These are phyloP conservation scores for Caenorhabditis zanzibari DNA, from an alignment of 2,888 invertebrate genomes.

Conservation along the genomic window DNA sequence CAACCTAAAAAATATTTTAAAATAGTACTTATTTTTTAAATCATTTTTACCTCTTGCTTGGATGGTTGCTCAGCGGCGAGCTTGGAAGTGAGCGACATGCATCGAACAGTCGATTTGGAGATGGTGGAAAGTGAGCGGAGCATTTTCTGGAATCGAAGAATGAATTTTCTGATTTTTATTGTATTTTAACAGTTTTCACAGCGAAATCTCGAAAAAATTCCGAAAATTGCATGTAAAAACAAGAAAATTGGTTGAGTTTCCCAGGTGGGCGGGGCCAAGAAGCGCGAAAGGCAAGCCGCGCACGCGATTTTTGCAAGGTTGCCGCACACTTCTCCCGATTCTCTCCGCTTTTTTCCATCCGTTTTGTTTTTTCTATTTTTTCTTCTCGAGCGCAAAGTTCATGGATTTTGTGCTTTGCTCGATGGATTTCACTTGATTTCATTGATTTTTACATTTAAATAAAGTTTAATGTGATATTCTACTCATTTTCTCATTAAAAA, in stretches of 20 bases:
- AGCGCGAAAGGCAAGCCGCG: constrained; percentile 40
- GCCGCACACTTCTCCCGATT: constrained; percentile 30
- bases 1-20: constrained; percentile 29
- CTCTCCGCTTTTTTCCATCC: not conserved
- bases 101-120: constrained; percentile 57
- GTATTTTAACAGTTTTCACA: no score
- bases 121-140: constrained; percentile 60
- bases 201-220: not conserved
- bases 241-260: not conserved
- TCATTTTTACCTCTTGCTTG: constrained; percentile 57
- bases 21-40: not conserved
- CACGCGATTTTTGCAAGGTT: constrained; percentile 43
- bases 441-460: not conserved
- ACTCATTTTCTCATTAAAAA: not conserved
- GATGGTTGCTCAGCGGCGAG: constrained; percentile 60
- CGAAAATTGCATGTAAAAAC: not conserved
- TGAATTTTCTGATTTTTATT: no score
- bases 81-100: constrained; percentile 53
- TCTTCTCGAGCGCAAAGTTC: not conserved
- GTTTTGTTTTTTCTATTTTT: constrained; percentile 18
- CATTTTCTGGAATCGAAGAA: constrained; percentile 57
- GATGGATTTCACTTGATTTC: not conserved
- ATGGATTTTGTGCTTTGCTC: constrained; percentile 15
- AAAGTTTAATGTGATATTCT: no score
- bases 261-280: constrained; percentile 37